Evolutionary conservation across 2,113 vertebrate species (phyloP), one percentile per base, ranked within the genome.

Genomic region (Burhinus bistriatus): DNA sequence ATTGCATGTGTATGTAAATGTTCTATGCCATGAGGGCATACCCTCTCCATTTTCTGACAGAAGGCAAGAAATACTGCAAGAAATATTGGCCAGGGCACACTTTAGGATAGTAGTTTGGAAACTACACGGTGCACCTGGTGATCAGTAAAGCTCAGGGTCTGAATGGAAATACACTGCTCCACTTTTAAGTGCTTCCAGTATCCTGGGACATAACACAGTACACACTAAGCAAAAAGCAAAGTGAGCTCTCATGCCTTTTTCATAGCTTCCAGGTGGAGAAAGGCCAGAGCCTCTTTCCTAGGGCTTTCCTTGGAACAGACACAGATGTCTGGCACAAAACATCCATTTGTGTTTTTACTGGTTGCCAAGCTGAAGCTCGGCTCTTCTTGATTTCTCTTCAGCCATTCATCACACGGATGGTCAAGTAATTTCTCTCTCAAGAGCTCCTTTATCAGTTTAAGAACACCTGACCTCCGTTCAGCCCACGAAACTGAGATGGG

Each of bases 231-330:
- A 83, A 93, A 89, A 51, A 77, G 44, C 58, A 76, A 90, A 83
- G 58, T 80, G 52, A 85, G 89, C 72, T 91, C 49, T 91, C 70
- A 40, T 54, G 90, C 32, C 25, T 94, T 78, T 96, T 89, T 93
- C 52, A 76, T 32, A 83, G 71, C 54, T 89, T 97, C 81, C 95
- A 95, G 78, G 86, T 83, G 87, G 92, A 95, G 93, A 91, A 93
- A 36, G 77, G 87, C 84, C 95, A 94, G 55, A 90, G 13, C 9
- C 47, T 84, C 59, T 66, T 89, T 92, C 85, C 88, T 82, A 88
- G 54, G 61, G 83, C 90, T 95, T 64, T 94, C 11, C 90, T 92
- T 94, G 88, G 70, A 94, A 84, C 65, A 96, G 83, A 90, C 80
- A 95, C 62, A 87, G 92, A 83, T 89, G 79, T 80, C 95, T 97